Evolutionary conservation across 2,797 vertebrate genomes (phyloP).

Genomic region (Falco naumanni): DNA sequence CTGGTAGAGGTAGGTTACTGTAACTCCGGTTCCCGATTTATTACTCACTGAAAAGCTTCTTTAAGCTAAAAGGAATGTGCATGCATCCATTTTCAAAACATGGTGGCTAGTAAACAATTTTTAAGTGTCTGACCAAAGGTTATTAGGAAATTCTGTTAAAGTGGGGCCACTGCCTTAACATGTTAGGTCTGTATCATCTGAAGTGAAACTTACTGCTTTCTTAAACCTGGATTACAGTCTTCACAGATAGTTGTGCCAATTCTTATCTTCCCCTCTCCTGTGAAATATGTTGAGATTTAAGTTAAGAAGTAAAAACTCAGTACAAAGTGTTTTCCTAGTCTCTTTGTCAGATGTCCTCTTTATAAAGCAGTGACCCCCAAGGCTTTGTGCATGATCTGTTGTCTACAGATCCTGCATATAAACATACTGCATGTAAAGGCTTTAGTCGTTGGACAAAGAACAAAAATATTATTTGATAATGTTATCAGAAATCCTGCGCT

Average conservation of each 20-base stretch:
- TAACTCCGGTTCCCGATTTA: neutral
- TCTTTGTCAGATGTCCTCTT: neutral
- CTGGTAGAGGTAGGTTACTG: neutral
- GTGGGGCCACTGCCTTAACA: neutral
- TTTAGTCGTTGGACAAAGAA: neutral
- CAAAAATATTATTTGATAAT: neutral
- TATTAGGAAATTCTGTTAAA: neutral
- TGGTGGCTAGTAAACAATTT: neutral
- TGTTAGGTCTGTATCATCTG: neutral
- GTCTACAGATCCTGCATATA: neutral
- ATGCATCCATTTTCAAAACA: neutral
- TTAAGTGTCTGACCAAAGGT: neutral
- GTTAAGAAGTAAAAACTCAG: neutral
- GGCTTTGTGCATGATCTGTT: neutral
- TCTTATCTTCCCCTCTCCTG: neutral
- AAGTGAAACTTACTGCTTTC: neutral
- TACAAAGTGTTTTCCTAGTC: neutral
- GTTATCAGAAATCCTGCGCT: neutral
- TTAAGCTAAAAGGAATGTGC: neutral
- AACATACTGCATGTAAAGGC: neutral
- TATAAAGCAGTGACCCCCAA: neutral
- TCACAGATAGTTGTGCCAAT: neutral
- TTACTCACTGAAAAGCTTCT: neutral
- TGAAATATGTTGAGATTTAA: slow-evolving; percentile 9
- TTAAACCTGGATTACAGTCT: neutral